Base-by-base conservation (phyloP, 2,113 vertebrate species). In the Scalopus aquaticus region DNA sequence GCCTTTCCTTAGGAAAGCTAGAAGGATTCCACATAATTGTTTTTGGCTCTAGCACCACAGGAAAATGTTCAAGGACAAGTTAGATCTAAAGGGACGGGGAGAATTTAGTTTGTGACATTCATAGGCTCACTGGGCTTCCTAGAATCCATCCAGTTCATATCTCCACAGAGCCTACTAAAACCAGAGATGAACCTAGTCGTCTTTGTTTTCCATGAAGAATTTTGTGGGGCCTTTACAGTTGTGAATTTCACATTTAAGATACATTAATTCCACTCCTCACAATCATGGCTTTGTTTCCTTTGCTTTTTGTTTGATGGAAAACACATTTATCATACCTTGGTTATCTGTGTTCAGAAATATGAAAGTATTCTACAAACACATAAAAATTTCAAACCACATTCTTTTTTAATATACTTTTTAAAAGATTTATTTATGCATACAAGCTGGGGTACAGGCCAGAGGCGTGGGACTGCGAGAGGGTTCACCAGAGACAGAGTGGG, bases 51-150 rank as follows among this genome's bases (percentile, higher is more conserved):
- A 37, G 1, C 39, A 49, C 19, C 26, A 67, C 67, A 90, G 76
- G 42, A 46, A 84, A 90, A 87, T 37, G 15, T 90, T 95, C 58
- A 93, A 89, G 83, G 83, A 30, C 42, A 81, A 56, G 12, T 64
- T 70, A 58, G 15, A n/a, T 64, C 30, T 89, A 58, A 82, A 84
- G 60, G 30, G 32, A 60, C 56, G 35, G 24, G 32, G 46, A 73
- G 16, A 22, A n/a, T 60, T 91, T 72, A 24, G 42, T 89, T 93
- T 88, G 39, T 72, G 80, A 79, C 6, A 42, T 11, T 67, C 56
- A 35, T 1, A 64, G 58, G 3, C 30, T 42, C 51, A 44, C 0
- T 32, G 26, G 44, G 32, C 39, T 83, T 94, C 16, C 37, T n/a
- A 28, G 91, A 42, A 77, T 9, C 28, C 6, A 8, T 60, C 17